Percentiles rank a stretch among this genome's conserved stretches.
Evolutionary conservation across 1,140 invertebrate species (phyloP).

Genomic region (Pachyrhynchus sulphureomaculatus): DNA sequence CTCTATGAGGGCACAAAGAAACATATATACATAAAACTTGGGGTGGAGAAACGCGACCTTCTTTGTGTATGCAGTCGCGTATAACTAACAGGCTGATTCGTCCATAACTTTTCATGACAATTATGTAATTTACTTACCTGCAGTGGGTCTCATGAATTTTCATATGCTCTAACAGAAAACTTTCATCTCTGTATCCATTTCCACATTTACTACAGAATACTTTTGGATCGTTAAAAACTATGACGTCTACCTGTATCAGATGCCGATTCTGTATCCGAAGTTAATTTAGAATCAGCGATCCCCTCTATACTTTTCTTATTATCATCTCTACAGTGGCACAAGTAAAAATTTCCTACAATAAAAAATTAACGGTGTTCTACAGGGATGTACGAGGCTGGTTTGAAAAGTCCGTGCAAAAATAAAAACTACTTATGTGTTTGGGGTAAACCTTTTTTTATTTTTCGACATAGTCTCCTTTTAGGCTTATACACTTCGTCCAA

Average conservation of each 20-base stretch:
- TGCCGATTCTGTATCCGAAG: constrained; percentile 35
- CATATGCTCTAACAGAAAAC: constrained; percentile 26
- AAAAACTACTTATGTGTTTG: too few species aligned
- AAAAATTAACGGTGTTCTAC: background rate
- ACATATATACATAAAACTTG: too few species aligned
- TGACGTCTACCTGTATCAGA: constrained; percentile 20
- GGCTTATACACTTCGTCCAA: too few species aligned
- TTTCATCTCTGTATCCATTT: constrained; percentile 32
- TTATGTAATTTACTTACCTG: constrained; percentile 12
- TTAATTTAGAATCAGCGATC: constrained; percentile 15
- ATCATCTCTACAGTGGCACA: constrained; percentile 21
- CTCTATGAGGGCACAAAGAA: too few species aligned
- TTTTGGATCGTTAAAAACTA: constrained; percentile 26
- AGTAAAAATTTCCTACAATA: constrained; percentile 25
- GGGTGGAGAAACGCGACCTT: too few species aligned
- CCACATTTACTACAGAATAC: constrained; percentile 34
- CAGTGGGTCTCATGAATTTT: constrained; percentile 34
- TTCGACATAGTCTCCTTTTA: too few species aligned
- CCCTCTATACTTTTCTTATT: background rate
- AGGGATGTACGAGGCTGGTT: too few species aligned
- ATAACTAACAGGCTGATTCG: too few species aligned
- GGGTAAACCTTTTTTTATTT: too few species aligned
- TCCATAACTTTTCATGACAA: too few species aligned
- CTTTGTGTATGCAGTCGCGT: too few species aligned
- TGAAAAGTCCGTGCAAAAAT: too few species aligned